Conservation (phyloP, 1,140 invertebrate genomes). For the Phocides pigmalion region DNA sequence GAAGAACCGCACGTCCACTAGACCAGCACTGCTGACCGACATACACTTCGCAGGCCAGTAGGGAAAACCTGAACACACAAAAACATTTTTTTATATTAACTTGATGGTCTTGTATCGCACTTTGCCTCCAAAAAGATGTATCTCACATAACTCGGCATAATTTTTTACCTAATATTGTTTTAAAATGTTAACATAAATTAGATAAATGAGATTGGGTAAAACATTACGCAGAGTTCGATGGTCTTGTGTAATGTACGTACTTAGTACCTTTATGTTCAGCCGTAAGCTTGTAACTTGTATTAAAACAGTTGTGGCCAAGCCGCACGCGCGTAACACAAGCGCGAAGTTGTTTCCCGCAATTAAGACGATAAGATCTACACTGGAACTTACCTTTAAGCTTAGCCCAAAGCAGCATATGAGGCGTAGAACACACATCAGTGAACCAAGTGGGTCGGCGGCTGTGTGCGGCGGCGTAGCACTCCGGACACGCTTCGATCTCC, state of each 20-base stretch:
- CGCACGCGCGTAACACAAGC: no score
- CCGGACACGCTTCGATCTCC: constrained; percentile 97
- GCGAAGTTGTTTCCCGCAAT: no score
- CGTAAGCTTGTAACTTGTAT: no score
- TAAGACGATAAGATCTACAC: not conserved
- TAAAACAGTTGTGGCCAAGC: no score
- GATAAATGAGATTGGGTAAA: no score
- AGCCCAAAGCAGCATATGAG: constrained; percentile 95
- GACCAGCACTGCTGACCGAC: constrained; percentile 88
- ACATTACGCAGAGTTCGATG: no score
- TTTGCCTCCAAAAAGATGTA: no score
- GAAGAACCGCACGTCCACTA: constrained; percentile 96
- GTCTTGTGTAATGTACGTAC: no score
- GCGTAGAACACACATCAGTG: constrained; percentile 93
- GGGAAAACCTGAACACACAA: constrained; percentile 88
- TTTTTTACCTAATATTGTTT: no score
- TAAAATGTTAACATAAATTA: no score
- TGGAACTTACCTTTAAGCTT: constrained; percentile 91
- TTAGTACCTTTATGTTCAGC: no score
- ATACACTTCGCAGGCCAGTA: constrained; percentile 98
- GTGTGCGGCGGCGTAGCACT: constrained; percentile 95
- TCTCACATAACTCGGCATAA: no score
- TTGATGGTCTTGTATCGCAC: not conserved
- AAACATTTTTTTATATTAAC: not conserved
- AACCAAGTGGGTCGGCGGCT: constrained; percentile 94